Evolutionary conservation across 2,797 vertebrate genomes (phyloP).

Genomic region (Helarctos malayanus): DNA sequence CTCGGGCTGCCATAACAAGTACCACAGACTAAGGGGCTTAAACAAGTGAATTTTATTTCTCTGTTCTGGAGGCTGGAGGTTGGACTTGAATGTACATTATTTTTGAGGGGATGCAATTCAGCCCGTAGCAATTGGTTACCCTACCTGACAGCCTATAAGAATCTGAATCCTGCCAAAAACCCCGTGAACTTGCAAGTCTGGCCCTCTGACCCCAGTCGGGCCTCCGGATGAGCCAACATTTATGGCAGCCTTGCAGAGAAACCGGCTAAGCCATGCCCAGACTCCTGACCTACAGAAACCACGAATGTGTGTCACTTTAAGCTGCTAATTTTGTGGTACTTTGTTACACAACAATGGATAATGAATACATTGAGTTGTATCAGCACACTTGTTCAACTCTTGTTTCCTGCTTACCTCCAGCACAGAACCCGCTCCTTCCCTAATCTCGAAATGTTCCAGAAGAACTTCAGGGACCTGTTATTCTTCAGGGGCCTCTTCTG

Average conservation of each 20-base stretch:
- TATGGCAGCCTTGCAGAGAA: neutral
- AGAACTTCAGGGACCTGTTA: neutral
- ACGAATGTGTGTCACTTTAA: neutral
- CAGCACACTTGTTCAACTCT: neutral
- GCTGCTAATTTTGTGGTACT: neutral
- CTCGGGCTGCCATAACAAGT: accelerated
- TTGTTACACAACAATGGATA: neutral
- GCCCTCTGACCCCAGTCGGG: neutral
- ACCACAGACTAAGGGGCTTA: accelerated
- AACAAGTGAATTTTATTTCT: too few species aligned
- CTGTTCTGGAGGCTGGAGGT: neutral
- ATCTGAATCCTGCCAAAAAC: neutral
- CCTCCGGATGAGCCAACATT: neutral
- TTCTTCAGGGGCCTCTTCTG: neutral
- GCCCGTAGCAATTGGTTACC: too few species aligned
- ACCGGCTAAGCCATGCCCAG: neutral
- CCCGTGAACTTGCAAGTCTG: too few species aligned
- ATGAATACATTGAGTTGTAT: neutral
- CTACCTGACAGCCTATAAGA: neutral
- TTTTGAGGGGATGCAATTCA: neutral
- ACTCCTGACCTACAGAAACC: neutral
- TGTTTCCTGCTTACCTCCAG: neutral
- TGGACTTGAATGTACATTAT: neutral
- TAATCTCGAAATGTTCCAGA: neutral
- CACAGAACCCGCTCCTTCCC: neutral